phyloP scores from a whole-genome alignment of 2,113 vertebrate genomes.

The Vireo altiloquus region DNA sequence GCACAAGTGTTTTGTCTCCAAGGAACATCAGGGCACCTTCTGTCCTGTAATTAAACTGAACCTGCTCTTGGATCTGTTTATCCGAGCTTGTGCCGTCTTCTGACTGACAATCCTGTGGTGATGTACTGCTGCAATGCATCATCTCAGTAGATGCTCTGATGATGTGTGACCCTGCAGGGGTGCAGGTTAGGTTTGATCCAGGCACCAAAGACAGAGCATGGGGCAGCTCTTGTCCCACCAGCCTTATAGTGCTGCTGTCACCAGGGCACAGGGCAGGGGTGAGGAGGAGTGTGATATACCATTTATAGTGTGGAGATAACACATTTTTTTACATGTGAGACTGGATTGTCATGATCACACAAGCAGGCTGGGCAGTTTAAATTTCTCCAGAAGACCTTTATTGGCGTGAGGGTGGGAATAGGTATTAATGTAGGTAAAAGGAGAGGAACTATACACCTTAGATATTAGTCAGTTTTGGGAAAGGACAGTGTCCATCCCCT shows the following conservation, averaged over 20 bases:
- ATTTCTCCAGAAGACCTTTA: background rate
- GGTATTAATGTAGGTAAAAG: background rate
- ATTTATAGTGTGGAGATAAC: background rate
- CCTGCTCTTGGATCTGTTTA: constrained; percentile 26
- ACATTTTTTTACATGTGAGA: background rate
- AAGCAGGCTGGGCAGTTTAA: background rate
- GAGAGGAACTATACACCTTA: background rate
- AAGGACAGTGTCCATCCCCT: background rate
- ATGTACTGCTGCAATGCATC: background rate
- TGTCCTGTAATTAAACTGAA: constrained; percentile 48
- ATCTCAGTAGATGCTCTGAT: background rate
- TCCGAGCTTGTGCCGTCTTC: background rate
- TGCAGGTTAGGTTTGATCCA: background rate
- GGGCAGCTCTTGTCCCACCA: accelerated
- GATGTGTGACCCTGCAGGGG: background rate
- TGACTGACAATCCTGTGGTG: background rate
- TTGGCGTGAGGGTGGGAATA: background rate
- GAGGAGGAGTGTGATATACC: background rate
- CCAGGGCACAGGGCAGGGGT: background rate
- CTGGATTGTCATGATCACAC: accelerated
- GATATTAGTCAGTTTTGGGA: background rate
- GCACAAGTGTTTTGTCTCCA: background rate
- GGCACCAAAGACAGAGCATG: background rate
- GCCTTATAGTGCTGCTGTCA: background rate
- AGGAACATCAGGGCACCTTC: constrained; percentile 32